Evolutionary conservation across 2,797 vertebrate species (phyloP), one percentile per base, ranked within the genome.

Genomic region (Peromyscus melanophrys): DNA sequence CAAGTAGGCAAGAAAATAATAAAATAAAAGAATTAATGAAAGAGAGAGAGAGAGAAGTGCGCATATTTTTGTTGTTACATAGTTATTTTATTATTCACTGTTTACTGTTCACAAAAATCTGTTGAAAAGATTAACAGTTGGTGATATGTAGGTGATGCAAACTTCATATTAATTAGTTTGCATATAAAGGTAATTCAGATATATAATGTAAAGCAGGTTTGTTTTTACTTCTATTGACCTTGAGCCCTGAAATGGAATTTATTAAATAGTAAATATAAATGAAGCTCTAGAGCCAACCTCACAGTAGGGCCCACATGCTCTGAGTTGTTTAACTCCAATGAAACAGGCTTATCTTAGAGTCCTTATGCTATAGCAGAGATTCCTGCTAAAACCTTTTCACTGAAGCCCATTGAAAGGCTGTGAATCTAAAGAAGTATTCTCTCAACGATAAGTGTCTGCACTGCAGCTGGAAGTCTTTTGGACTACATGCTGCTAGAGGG

Each of bases 261-360:
- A 19, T 14, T 67, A 59, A 90, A 52, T 52, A 75, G 71, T 73
- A 89, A 96, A 57, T 92, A 31, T 88, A 88, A 84, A 3, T 93
- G n/a, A 83, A 87, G 52, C 73, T 37, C 17, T 90, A 61, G 25
- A 95, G 16, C 78, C 13, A 90, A 12, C 61, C 90, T 75, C 49
- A 31, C 11, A 55, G 17, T 7, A 86, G 21, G 93, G 96, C 13
- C 23, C 46, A 76, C 46, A 81, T 2, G 4, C 19, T 4, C 19
- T 90, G 10, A 13, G 23, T 25, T 94, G 1, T 92, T 91, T 90
- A 61, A 97, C 34, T 0, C 4, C 43, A 6, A 86, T 55, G 69
- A 31, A 95, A 65, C 3, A 59, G 13, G 89, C 34, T 80, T 73
- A 61, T 75, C 65, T 63, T 69, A 89, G 13, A 88, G 76, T 59